Percentiles rank a stretch among this genome's conserved stretches.
Evolutionary conservation across 2,888 invertebrate species (phyloP).

Genomic region (Hydroisotoma schaefferi): DNA sequence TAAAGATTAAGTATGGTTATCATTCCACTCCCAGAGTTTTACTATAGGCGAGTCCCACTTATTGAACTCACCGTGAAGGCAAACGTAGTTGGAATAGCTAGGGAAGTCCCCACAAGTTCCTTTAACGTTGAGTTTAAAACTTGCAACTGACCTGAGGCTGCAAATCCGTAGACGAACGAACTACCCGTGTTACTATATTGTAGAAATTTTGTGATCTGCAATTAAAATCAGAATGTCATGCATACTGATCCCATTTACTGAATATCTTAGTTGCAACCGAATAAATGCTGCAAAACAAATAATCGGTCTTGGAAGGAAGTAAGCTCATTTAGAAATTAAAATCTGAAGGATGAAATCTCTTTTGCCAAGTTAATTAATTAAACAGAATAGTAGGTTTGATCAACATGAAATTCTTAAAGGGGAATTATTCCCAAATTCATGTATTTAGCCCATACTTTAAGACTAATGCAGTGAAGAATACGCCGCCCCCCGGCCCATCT

Average conservation of each 20-base stretch:
- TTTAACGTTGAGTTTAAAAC: background rate
- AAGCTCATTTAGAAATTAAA: too few relatives aligned
- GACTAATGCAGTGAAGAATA: conserved; percentile 66
- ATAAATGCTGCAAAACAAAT: too few relatives aligned
- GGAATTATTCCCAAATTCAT: too few relatives aligned
- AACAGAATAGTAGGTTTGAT: too few relatives aligned
- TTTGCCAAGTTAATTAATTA: too few relatives aligned
- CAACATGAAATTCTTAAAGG: too few relatives aligned
- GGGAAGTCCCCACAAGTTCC: background rate
- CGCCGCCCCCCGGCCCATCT: conserved; percentile 74
- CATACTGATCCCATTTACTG: background rate
- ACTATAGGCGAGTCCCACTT: too few relatives aligned
- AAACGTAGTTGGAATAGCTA: conserved; percentile 61
- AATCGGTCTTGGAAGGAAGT: too few relatives aligned
- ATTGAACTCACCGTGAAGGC: conserved; percentile 72
- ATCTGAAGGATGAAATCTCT: too few relatives aligned
- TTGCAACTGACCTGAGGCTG: conserved; percentile 26
- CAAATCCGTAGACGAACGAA: conserved; percentile 75
- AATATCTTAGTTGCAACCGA: too few relatives aligned
- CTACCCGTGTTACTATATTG: conserved; percentile 75
- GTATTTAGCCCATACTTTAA: conserved; percentile 46
- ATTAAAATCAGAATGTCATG: background rate
- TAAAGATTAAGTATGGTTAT: background rate
- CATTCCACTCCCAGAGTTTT: too few relatives aligned
- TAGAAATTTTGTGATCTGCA: conserved; percentile 70